Percentiles rank a stretch among this genome's conserved stretches.
Conservation (phyloP, 2,113 vertebrate genomes). For the Limnothrissa miodon region DNA sequence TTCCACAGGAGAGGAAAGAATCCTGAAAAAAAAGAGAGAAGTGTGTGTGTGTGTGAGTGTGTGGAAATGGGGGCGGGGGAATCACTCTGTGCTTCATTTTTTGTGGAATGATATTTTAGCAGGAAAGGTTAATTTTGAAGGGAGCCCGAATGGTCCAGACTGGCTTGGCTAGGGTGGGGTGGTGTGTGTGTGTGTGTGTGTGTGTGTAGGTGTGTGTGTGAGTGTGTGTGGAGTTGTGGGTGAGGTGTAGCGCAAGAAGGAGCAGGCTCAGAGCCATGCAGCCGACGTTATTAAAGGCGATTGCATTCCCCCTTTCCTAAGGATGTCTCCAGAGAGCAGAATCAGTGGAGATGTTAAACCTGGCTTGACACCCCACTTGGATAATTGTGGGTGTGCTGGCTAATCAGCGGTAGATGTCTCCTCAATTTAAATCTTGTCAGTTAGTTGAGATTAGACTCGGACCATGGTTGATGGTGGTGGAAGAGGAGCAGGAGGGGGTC, state of each 20-base stretch:
- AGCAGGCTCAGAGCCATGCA: slow-evolving; percentile 83
- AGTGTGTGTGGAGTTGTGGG: slow-evolving; percentile 16
- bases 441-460: slow-evolving; percentile 99
- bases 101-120: slow-evolving; percentile 99
- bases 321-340: slow-evolving; percentile 99
- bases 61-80: slow-evolving; percentile 62
- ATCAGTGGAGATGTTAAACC: slow-evolving; percentile 99
- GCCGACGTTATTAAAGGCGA: slow-evolving; percentile 99
- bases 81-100: slow-evolving; percentile 99
- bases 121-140: slow-evolving; percentile 99
- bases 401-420: slow-evolving; percentile 99
- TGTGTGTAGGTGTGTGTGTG: slow-evolving; percentile 82
- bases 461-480: not conserved
- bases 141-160: slow-evolving; percentile 98
- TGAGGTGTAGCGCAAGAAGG: slow-evolving; percentile 9
- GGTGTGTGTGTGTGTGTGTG: slow-evolving; percentile 15
- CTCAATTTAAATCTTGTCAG: slow-evolving; percentile 99
- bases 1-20: slow-evolving; percentile 69
- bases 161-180: slow-evolving; percentile 78
- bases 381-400: slow-evolving; percentile 99
- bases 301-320: slow-evolving; percentile 93
- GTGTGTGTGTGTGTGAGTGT: slow-evolving; percentile 21
- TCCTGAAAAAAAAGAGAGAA: slow-evolving; percentile 34
- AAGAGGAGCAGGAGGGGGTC: slow-evolving; percentile 30
- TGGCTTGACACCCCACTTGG: slow-evolving; percentile 99